Base-by-base conservation (phyloP, 37 sponge, comb jelly and placozoan species). In the Theonella swinhoei region DNA sequence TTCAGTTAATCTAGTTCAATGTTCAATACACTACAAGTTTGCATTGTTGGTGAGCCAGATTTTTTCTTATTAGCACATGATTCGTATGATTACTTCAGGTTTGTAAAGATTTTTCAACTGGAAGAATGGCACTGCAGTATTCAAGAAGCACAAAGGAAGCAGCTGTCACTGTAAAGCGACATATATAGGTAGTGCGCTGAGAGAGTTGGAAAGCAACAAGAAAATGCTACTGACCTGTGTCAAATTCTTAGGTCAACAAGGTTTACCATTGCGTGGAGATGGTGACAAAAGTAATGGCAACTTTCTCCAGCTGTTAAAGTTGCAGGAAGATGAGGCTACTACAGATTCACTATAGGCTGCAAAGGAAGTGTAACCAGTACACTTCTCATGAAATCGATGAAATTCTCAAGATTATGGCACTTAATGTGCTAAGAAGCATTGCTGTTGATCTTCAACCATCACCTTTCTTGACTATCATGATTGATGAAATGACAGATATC, bases 401-500 rank as follows among this genome's bases (percentile, higher is more conserved):
- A 29, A n/a, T 84, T 28, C 68, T 84, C 38, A 30, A 39, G 17
- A 63, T 73, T 22, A 84, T 84, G 85, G 75, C 77, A 5, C 30
- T 43, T 38, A 43, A 74, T 38, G 70, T 84, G n/a, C 4, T 84
- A 38, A 39, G 85, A 54, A 60, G 39, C 36, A 62, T 84, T 66
- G 69, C 77, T 31, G 39, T 39, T n/a, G 17, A 64, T 2, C 26
- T 78, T 62, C 79, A 62, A 19, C 19, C 23, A 17, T 35, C 79
- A 32, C 29, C 28, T 17, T 88, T 76, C 63, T 43, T 70, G 20
- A 76, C 83, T 17, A 37, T 88, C 3, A 88, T 88, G 83, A 26
- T 65, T 8, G 83, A 88, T 82, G 89, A 88, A 61, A 59, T 58
- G 22, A 88, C 88, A 42, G 82, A 88, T 72, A 14, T 47, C 4